Conservation (phyloP, 1,140 invertebrate genomes). For the Heliconius himera region DNA sequence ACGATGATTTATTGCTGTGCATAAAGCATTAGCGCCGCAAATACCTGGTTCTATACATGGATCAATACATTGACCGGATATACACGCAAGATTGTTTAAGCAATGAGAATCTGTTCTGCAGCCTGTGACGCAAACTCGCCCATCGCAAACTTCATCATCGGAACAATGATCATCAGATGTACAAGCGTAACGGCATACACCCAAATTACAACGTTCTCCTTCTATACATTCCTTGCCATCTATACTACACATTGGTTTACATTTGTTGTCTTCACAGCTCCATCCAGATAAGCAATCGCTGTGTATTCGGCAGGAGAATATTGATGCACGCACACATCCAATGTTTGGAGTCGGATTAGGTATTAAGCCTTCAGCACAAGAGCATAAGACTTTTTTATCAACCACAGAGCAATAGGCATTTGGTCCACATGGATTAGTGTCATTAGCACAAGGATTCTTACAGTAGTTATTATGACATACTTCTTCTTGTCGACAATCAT, state of each 20-base stretch:
- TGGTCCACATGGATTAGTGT: constrained; percentile 89
- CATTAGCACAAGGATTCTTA: constrained; percentile 87
- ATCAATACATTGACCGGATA: constrained; percentile 89
- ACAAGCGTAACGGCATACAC: constrained; percentile 89
- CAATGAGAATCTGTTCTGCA: constrained; percentile 92
- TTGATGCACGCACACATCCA: constrained; percentile 90
- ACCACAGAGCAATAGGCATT: constrained; percentile 91
- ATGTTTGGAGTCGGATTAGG: constrained; percentile 92
- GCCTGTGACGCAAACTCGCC: constrained; percentile 88
- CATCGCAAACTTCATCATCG: constrained; percentile 92
- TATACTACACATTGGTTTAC: constrained; percentile 89
- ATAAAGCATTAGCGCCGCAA: constrained; percentile 92
- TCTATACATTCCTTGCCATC: constrained; percentile 88
- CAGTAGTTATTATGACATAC: constrained; percentile 91
- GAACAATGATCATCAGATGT: constrained; percentile 89
- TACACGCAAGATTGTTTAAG: constrained; percentile 85
- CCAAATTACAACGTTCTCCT: constrained; percentile 89
- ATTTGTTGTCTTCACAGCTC: constrained; percentile 87
- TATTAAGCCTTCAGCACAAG: constrained; percentile 89
- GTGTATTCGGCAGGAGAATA: constrained; percentile 86
- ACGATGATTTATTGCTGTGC: constrained; percentile 86
- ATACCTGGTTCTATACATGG: constrained; percentile 87
- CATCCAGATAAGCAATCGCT: constrained; percentile 87
- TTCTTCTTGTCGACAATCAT: constrained; percentile 92
- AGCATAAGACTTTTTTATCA: constrained; percentile 91